Conservation (phyloP, 2,888 invertebrate genomes). For the Harmothoe impar region DNA sequence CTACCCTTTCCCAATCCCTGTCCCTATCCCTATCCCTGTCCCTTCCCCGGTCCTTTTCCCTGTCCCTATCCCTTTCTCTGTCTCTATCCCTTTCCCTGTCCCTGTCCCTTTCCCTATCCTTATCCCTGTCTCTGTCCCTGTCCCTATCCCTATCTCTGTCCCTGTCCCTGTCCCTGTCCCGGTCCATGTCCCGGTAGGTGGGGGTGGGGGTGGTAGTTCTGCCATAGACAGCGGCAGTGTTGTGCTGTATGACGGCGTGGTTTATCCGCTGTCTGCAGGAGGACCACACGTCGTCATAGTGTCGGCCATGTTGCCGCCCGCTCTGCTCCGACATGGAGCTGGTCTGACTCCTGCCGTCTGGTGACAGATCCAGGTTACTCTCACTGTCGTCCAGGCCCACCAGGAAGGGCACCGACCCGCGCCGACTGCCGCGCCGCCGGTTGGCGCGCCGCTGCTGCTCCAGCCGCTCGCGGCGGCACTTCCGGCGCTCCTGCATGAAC, state of each 20-base stretch:
- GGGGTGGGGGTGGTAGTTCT: neutral
- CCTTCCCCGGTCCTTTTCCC: neutral
- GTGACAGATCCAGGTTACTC: slow-evolving; percentile 53
- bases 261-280: neutral
- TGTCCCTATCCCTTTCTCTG: neutral
- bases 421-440: slow-evolving; percentile 47
- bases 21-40: slow-evolving; percentile 36
- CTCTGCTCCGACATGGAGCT: slow-evolving; percentile 55
- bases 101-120: neutral
- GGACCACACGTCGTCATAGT: neutral
- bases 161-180: neutral
- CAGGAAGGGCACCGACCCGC: neutral
- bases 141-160: neutral
- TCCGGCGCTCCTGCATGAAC: slow-evolving; percentile 70
- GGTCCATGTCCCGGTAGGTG: neutral
- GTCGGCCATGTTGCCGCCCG: neutral
- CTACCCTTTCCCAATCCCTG: slow-evolving; percentile 38
- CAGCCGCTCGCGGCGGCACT: slow-evolving; percentile 70
- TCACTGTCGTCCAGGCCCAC: slow-evolving; percentile 42
- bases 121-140: neutral
- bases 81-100: neutral
- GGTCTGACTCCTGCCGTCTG: slow-evolving; percentile 50
- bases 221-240: neutral
- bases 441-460: slow-evolving; percentile 66
- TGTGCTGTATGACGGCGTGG: neutral